Evolutionary conservation across 2,113 vertebrate species (phyloP).

Genomic region (Saccopteryx bilineata): DNA sequence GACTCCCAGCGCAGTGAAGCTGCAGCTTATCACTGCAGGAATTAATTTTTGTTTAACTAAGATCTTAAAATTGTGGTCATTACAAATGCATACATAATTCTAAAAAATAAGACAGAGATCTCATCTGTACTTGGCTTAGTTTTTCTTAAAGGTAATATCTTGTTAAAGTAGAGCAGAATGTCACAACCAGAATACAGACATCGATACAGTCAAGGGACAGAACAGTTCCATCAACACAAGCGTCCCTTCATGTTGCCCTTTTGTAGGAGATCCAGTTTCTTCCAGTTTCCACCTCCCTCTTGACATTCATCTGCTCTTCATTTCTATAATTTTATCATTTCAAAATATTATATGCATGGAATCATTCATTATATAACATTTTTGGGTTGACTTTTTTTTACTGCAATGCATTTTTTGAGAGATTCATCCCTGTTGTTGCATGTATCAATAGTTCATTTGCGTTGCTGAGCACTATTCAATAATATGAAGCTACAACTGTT

Average conservation of each 20-base stretch:
- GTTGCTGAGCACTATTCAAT: neutral
- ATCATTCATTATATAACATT: neutral
- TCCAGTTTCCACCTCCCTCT: neutral
- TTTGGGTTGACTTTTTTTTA: neutral
- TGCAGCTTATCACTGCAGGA: neutral
- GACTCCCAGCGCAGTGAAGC: neutral
- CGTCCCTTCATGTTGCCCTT: neutral
- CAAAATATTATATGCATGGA: neutral
- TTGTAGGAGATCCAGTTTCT: neutral
- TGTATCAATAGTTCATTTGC: neutral
- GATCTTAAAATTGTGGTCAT: neutral
- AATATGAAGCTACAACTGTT: neutral
- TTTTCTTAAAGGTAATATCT: neutral
- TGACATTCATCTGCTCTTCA: neutral
- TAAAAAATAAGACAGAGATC: neutral
- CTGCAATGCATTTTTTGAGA: neutral
- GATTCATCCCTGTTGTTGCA: neutral
- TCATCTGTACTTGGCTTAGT: neutral
- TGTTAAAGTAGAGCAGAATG: neutral
- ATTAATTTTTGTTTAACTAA: neutral
- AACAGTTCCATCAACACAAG: neutral
- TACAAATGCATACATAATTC: neutral
- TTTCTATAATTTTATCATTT: neutral
- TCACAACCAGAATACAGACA: neutral
- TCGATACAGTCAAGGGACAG: neutral